A percentile compares a stretch with the other conserved stretches of the same genome.
Evolutionary conservation across 2,113 vertebrate species (phyloP).

Genomic region (Ceuthmochares aereus): DNA sequence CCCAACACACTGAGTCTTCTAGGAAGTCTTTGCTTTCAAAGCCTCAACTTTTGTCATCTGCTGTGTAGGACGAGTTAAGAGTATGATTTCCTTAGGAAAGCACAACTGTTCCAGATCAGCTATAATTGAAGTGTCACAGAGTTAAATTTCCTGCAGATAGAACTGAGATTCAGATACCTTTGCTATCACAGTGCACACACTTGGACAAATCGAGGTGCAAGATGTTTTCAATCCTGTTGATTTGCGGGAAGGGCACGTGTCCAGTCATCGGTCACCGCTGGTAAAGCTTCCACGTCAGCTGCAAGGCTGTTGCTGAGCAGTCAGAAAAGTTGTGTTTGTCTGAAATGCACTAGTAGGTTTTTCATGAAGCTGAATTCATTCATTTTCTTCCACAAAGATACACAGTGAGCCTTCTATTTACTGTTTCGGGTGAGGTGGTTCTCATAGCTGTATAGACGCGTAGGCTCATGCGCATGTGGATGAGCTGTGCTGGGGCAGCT

Average conservation of each 20-base stretch:
- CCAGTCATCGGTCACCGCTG: neutral
- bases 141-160: neutral
- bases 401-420: neutral
- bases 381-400: neutral
- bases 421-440: neutral
- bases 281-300: neutral
- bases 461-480: neutral
- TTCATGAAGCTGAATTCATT: neutral
- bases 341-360: neutral
- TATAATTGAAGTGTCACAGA: neutral
- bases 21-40: neutral
- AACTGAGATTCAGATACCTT: neutral
- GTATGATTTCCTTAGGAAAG: neutral
- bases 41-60: neutral
- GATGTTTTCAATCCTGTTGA: neutral
- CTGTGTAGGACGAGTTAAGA: neutral
- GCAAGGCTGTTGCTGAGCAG: neutral
- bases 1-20: neutral
- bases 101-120: neutral
- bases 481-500: neutral
- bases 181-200: accelerated
- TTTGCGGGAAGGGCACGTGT: neutral
- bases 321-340: neutral
- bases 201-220: neutral
- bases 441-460: accelerated